A percentile compares a stretch with the other conserved stretches of the same genome.
Conservation (phyloP, 2,797 vertebrate species). For the Pygocentrus nattereri region DNA sequence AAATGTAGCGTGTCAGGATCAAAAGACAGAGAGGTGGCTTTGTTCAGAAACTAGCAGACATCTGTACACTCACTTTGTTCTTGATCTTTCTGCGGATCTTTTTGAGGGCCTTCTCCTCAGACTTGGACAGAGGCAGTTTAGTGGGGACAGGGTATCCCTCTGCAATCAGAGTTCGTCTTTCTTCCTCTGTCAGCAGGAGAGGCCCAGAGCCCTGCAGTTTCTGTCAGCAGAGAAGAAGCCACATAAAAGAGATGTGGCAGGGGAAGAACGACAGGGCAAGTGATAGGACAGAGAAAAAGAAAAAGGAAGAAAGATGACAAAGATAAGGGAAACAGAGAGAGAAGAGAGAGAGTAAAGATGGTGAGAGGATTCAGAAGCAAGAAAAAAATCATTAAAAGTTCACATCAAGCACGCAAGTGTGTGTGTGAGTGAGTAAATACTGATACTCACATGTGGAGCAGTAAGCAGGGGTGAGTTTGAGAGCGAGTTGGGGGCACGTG, state of each 20-base stretch:
- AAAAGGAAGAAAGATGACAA: no score
- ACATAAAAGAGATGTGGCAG: no score
- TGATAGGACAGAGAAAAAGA: no score
- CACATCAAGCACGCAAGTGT: no score
- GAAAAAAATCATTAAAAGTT: no score
- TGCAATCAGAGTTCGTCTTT: conserved; percentile 94
- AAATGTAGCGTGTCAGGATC: no score
- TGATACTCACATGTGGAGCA: conserved; percentile 87
- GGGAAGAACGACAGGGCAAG: no score
- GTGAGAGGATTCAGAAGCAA: background rate
- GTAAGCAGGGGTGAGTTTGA: conserved; percentile 97
- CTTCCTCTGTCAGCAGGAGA: conserved; percentile 94
- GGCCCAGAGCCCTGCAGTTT: conserved; percentile 97
- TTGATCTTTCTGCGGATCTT: conserved; percentile 99
- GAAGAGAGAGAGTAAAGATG: background rate
- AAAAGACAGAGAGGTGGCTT: no score
- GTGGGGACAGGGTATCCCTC: conserved; percentile 97
- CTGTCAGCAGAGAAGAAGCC: conserved; percentile 66
- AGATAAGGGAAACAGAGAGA: background rate
- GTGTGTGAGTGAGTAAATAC: background rate
- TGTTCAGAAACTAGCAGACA: background rate
- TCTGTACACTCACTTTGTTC: conserved; percentile 86
- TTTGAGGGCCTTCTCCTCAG: conserved; percentile 97
- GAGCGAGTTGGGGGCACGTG: conserved; percentile 82
- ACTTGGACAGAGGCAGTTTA: conserved; percentile 94